A percentile compares a stretch with the other conserved stretches of the same genome.
Conservation (phyloP, 1,140 invertebrate genomes). For the Melitaea cinxia region DNA sequence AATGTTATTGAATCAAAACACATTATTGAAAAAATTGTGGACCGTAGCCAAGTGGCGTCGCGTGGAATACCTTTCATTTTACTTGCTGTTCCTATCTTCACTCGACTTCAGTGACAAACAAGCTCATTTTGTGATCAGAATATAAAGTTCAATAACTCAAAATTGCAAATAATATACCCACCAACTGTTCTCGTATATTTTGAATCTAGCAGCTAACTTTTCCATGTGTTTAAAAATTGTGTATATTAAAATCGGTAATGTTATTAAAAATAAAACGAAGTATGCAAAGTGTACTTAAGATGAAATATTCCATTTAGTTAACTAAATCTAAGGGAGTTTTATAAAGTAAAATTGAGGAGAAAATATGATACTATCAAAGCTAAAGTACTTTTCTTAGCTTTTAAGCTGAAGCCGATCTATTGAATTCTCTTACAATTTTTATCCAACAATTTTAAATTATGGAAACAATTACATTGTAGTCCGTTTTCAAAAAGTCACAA, state of each 20-base stretch:
- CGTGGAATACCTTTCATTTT: constrained; percentile 51
- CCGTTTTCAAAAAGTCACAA: background rate
- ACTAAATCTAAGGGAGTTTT: constrained; percentile 34
- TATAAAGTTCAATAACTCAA: constrained; percentile 36
- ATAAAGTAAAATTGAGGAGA: constrained; percentile 48
- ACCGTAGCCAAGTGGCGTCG: constrained; percentile 53
- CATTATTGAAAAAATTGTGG: constrained; percentile 67
- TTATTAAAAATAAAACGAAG: too few species aligned
- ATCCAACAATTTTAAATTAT: background rate
- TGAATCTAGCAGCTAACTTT: too few species aligned
- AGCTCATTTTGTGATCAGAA: constrained; percentile 61
- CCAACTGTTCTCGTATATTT: too few species aligned
- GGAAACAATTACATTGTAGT: background rate
- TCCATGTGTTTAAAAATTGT: too few species aligned
- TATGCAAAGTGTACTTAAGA: too few species aligned
- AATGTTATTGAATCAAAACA: constrained; percentile 15
- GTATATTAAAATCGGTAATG: too few species aligned
- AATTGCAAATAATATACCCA: background rate
- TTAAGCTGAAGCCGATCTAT: constrained; percentile 32
- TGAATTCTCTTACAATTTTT: constrained; percentile 28
- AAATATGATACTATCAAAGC: constrained; percentile 40
- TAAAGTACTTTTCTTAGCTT: constrained; percentile 21
- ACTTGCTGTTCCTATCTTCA: constrained; percentile 64
- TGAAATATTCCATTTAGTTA: constrained; percentile 38
- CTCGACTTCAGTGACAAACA: constrained; percentile 69